Evolutionary conservation across 37 sponge, comb jelly and placozoan genomes (phyloP).

Genomic region (Lycopodina hypogea): DNA sequence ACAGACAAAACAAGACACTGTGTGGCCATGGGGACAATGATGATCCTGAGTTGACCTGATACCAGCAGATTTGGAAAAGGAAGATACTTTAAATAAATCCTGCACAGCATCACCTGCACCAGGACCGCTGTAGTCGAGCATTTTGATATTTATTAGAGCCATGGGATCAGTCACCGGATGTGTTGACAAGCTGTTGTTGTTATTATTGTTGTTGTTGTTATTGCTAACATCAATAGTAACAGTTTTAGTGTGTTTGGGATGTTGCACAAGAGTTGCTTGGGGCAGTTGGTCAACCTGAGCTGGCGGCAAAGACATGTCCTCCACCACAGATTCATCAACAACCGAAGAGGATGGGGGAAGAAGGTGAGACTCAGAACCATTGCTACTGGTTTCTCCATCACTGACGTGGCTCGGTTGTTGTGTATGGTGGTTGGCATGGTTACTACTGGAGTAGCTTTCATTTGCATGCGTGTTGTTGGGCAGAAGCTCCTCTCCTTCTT

Average conservation of each 20-base stretch:
- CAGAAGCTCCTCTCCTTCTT: too few relatives aligned
- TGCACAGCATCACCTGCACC: too few relatives aligned
- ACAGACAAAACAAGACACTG: constrained; percentile 16
- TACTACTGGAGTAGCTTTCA: neutral
- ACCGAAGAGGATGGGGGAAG: neutral
- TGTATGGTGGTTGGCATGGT: neutral
- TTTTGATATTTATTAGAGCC: too few relatives aligned
- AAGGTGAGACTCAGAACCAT: neutral
- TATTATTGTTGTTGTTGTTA: constrained; percentile 12
- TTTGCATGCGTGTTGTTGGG: neutral
- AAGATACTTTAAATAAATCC: too few relatives aligned
- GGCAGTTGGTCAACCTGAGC: neutral
- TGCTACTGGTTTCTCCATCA: neutral
- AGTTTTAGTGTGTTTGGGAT: too few relatives aligned
- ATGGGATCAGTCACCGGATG: too few relatives aligned
- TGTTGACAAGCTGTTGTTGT: constrained; percentile 16
- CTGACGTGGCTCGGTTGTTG: neutral
- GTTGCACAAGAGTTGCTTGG: neutral
- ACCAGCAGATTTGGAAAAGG: too few relatives aligned
- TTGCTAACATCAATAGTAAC: neutral
- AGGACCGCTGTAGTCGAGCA: too few relatives aligned
- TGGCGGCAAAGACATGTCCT: neutral
- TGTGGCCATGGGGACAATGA: too few relatives aligned
- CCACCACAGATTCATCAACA: neutral
- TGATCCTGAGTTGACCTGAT: too few relatives aligned